Conservation (phyloP, 2,888 invertebrate species). For the Lucinisca nassula region DNA sequence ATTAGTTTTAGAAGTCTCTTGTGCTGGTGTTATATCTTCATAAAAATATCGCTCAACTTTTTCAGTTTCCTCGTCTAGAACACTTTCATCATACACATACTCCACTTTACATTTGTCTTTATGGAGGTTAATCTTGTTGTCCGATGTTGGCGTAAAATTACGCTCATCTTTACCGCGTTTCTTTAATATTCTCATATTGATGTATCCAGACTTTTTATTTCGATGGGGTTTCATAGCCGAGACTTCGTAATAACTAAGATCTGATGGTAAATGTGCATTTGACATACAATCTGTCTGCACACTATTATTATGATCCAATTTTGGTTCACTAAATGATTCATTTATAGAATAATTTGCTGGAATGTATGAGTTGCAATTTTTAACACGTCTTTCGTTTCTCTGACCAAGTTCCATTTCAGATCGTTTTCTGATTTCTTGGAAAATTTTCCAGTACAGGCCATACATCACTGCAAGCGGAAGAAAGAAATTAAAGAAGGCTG, state of each 20-base stretch:
- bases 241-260: conserved; percentile 41
- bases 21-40: conserved; percentile 72
- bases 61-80: conserved; percentile 85
- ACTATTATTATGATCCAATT: conserved; percentile 48
- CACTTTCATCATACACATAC: conserved; percentile 86
- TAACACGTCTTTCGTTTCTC: conserved; percentile 70
- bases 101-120: conserved; percentile 75
- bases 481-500: conserved; percentile 89
- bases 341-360: conserved; percentile 58
- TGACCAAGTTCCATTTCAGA: conserved; percentile 87
- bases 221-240: conserved; percentile 24
- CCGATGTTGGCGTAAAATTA: background rate
- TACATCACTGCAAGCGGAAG: conserved; percentile 89
- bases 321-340: conserved; percentile 61
- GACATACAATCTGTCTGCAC: conserved; percentile 23
- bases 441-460: conserved; percentile 88
- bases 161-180: background rate
- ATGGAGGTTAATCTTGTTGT: background rate
- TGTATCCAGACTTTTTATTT: conserved; percentile 9
- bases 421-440: conserved; percentile 88
- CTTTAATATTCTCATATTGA: conserved; percentile 22
- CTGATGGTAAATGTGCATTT: conserved; percentile 28
- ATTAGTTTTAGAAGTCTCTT: background rate
- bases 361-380: conserved; percentile 48
- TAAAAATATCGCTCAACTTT: conserved; percentile 84